Evolutionary conservation across 1,140 invertebrate species (phyloP).

Genomic region (Lepidurus packardi): DNA sequence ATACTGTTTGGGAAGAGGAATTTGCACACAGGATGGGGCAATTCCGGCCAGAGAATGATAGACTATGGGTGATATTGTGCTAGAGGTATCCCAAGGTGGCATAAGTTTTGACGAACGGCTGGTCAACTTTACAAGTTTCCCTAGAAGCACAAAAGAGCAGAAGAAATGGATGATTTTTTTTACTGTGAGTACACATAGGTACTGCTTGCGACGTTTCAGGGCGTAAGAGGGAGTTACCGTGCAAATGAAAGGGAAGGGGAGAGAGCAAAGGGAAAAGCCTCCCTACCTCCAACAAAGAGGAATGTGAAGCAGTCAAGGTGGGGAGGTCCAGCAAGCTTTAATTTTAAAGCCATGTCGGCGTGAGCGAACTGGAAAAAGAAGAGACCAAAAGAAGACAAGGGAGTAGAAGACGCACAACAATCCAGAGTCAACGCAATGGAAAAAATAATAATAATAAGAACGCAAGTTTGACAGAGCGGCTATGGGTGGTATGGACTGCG

Average conservation of each 20-base stretch:
- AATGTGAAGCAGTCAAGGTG: slow-evolving; percentile 19
- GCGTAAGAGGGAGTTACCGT: neutral
- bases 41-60: slow-evolving; percentile 3
- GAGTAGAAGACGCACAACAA: slow-evolving; percentile 18
- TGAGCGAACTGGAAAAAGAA: slow-evolving; percentile 34
- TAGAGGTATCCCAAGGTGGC: slow-evolving; percentile 82
- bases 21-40: neutral
- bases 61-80: slow-evolving; percentile 39
- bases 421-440: neutral
- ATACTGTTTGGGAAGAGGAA: neutral
- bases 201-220: too few relatives aligned
- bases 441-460: neutral
- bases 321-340: slow-evolving; percentile 26
- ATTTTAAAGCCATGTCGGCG: slow-evolving; percentile 36
- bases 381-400: slow-evolving; percentile 32
- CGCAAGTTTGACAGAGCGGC: neutral
- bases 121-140: slow-evolving; percentile 73
- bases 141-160: slow-evolving; percentile 55
- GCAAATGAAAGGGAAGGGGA: neutral
- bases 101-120: slow-evolving; percentile 83
- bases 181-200: too few relatives aligned
- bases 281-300: slow-evolving; percentile 32
- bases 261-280: neutral
- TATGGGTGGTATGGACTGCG: slow-evolving; percentile 23
- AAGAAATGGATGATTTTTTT: neutral